Base-by-base conservation (phyloP, 2,888 invertebrate genomes). In the Tuta absoluta region DNA sequence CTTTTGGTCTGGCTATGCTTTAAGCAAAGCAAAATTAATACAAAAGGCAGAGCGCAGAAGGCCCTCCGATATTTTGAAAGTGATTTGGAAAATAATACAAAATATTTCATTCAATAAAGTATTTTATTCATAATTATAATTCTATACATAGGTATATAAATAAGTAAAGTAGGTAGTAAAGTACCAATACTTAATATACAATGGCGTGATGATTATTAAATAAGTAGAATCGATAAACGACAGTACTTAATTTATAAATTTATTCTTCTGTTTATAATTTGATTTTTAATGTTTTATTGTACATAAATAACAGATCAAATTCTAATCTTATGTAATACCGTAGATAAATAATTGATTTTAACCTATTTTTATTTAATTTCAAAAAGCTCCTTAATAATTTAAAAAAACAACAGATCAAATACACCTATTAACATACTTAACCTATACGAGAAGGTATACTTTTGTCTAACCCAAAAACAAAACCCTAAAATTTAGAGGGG, bases 61-160 rank as follows among this genome's bases (percentile, higher is more conserved):
- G 1, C 33, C 10, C 33, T 33, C 33, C 2, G 19, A 48, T 19
- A 19, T 41, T 69, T 67, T 66, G 66, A 67, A 24, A 37, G 23
- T 49, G 12, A 51, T 61, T 63, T 60, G 21, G 51, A 48, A 45
- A 49, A 64, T 63, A 53, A 63, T 33, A 66, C 24, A 41, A 65
- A 60, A 68, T 69, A 56, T 56, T 56, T 53, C 28, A 14, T 56
- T 17, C n/a, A 21, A 10, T 17, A 60, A 67, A 67, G 68, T 61
- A 59, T 60, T 57, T 65, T 66, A 62, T 63, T 59, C 62, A 28
- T 64, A 53, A 62, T 64, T 66, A 66, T 68, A 63, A 60, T 58
- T 65, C 65, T 78, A 17, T 56, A 28, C n/a, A 17, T 28, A 33
- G 0, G 8, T 14, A 12, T 4, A 56, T 17, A 14, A 24, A 53